phyloP scores from a whole-genome alignment of 2,888 invertebrate species.

The Chrysolina americana region DNA sequence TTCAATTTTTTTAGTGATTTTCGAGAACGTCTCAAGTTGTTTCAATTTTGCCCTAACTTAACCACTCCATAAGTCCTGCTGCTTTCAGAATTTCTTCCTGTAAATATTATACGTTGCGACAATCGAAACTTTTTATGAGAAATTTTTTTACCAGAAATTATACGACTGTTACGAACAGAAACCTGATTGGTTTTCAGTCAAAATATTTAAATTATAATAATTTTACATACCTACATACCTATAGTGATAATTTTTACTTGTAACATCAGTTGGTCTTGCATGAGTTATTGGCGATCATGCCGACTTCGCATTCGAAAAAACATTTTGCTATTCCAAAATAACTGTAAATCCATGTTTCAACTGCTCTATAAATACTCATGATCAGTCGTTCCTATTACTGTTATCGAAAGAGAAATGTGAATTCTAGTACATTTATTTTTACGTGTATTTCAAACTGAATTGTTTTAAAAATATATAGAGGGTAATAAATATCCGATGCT shows the following conservation, averaged over 20 bases:
- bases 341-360: background rate
- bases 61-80: too few relatives aligned
- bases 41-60: too few relatives aligned
- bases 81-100: too few relatives aligned
- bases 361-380: constrained; percentile 7
- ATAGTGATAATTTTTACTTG: background rate
- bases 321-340: background rate
- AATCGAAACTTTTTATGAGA: too few relatives aligned
- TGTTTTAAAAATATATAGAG: constrained; percentile 1
- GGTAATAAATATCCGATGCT: background rate
- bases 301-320: background rate
- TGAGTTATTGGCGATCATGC: background rate
- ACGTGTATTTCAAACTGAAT: background rate
- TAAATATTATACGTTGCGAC: too few relatives aligned
- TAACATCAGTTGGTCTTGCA: background rate
- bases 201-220: too few relatives aligned
- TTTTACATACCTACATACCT: too few relatives aligned
- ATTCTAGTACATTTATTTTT: constrained; percentile 9
- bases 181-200: too few relatives aligned
- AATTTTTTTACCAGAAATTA: too few relatives aligned
- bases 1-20: too few relatives aligned
- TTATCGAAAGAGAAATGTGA: background rate
- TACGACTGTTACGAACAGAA: too few relatives aligned
- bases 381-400: background rate
- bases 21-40: too few relatives aligned